Conservation (phyloP, 2,113 vertebrate genomes). For the Pomatostomus ruficeps region DNA sequence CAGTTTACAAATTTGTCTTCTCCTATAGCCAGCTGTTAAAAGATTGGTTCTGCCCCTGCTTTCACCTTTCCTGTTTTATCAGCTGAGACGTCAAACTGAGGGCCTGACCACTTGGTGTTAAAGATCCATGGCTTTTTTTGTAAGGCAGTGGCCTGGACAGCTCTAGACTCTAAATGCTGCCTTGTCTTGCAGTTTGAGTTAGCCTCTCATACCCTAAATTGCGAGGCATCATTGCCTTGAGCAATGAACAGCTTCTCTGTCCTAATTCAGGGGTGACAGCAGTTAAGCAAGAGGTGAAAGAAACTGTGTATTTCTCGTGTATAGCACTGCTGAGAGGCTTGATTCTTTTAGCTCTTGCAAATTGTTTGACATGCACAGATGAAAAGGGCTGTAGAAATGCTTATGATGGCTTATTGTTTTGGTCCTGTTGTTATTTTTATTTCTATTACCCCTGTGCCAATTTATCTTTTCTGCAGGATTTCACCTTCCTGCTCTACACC, state of each 20-base stretch:
- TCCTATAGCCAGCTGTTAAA: slow-evolving; percentile 64
- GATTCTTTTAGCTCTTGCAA: neutral
- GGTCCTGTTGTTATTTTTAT: neutral
- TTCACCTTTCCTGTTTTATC: slow-evolving; percentile 67
- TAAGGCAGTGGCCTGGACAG: slow-evolving; percentile 43
- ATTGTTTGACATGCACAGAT: neutral
- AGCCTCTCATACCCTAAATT: slow-evolving; percentile 25
- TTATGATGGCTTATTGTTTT: neutral
- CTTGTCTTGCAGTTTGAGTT: slow-evolving; percentile 36
- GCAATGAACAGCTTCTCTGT: slow-evolving; percentile 27
- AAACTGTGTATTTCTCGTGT: neutral
- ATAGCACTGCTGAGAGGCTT: neutral
- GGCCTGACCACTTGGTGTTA: slow-evolving; percentile 56
- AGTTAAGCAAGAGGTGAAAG: slow-evolving; percentile 13
- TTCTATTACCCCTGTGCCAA: neutral
- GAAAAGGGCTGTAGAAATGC: neutral
- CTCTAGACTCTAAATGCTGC: slow-evolving; percentile 39
- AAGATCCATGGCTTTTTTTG: slow-evolving; percentile 62
- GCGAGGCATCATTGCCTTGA: neutral
- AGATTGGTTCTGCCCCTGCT: slow-evolving; percentile 67
- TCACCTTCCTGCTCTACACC: neutral
- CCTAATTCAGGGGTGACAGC: neutral
- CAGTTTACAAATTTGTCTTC: slow-evolving; percentile 70
- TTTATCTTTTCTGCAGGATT: neutral
- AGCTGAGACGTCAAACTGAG: slow-evolving; percentile 59